Conservation (phyloP, 1,140 invertebrate species). For the Musca domestica region DNA sequence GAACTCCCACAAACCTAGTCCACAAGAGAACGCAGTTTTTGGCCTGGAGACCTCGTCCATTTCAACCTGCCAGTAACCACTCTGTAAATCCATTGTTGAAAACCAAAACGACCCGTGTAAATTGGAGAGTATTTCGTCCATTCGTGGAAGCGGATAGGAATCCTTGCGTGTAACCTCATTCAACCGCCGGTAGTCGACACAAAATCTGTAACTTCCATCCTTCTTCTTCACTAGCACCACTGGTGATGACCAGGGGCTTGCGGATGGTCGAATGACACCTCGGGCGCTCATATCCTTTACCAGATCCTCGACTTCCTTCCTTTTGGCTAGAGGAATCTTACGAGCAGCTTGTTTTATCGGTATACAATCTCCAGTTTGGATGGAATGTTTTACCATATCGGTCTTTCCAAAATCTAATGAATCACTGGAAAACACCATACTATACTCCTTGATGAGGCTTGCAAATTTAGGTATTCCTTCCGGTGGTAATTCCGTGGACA, state of each 20-base stretch:
- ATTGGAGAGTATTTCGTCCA: conserved; percentile 39
- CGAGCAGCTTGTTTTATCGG: too few relatives aligned
- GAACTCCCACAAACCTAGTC: neutral
- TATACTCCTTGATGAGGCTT: too few relatives aligned
- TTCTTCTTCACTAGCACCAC: neutral
- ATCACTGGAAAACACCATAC: too few relatives aligned
- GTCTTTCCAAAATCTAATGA: too few relatives aligned
- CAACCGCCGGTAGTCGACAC: conserved; percentile 35
- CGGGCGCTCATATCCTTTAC: too few relatives aligned
- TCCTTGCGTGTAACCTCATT: conserved; percentile 47
- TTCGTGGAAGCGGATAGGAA: conserved; percentile 57
- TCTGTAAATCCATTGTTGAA: conserved; percentile 46
- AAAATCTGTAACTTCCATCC: conserved; percentile 9
- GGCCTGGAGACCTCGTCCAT: conserved; percentile 4
- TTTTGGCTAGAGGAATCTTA: too few relatives aligned
- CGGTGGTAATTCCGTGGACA: too few relatives aligned
- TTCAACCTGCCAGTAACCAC: conserved; percentile 42
- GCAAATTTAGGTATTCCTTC: too few relatives aligned
- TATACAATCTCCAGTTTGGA: too few relatives aligned
- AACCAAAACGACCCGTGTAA: conserved; percentile 38
- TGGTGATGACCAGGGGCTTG: neutral
- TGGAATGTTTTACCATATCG: too few relatives aligned
- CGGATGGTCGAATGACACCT: too few relatives aligned
- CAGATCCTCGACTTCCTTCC: too few relatives aligned
- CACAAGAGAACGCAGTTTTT: conserved; percentile 10